Conservation (phyloP, 2,888 invertebrate genomes). For the Nebria brevicollis region DNA sequence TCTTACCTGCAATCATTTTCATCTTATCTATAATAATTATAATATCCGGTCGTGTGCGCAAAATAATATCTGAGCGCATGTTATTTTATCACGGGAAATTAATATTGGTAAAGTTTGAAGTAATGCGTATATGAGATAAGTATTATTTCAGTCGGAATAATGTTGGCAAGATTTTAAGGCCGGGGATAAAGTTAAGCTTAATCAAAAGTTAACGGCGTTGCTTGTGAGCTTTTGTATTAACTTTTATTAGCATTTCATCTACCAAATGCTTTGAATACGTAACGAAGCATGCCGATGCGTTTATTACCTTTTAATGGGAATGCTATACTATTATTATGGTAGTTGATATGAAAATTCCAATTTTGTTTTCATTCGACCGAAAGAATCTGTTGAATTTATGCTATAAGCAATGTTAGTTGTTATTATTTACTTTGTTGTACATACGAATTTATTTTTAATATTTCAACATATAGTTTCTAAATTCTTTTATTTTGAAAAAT, state of each 20-base stretch:
- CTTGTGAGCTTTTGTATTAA: constrained; percentile 9
- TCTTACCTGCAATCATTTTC: no score
- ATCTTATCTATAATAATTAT: no score
- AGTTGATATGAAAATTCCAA: background rate
- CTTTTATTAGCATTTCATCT: constrained; percentile 26
- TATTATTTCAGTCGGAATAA: constrained; percentile 9
- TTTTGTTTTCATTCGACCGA: background rate
- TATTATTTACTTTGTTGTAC: background rate
- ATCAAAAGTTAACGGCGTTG: constrained; percentile 31
- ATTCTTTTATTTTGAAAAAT: background rate
- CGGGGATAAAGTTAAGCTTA: constrained; percentile 14
- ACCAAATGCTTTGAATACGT: background rate
- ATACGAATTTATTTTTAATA: background rate
- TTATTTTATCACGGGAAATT: constrained; percentile 22
- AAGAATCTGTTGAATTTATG: background rate
- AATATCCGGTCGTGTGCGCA: background rate
- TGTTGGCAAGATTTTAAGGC: constrained; percentile 1
- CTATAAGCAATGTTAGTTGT: background rate
- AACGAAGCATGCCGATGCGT: background rate
- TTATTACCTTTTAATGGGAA: constrained; percentile 5
- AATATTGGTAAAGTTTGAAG: constrained; percentile 30
- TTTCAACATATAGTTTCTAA: background rate
- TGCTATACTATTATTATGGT: background rate
- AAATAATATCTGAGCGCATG: constrained; percentile 31
- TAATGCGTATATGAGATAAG: constrained; percentile 2